A percentile compares a stretch with the other conserved stretches of the same genome.
These are phyloP conservation scores for Melangyna quadrimaculata DNA, from an alignment of 2,888 invertebrate genomes.

Conservation along the genomic window DNA sequence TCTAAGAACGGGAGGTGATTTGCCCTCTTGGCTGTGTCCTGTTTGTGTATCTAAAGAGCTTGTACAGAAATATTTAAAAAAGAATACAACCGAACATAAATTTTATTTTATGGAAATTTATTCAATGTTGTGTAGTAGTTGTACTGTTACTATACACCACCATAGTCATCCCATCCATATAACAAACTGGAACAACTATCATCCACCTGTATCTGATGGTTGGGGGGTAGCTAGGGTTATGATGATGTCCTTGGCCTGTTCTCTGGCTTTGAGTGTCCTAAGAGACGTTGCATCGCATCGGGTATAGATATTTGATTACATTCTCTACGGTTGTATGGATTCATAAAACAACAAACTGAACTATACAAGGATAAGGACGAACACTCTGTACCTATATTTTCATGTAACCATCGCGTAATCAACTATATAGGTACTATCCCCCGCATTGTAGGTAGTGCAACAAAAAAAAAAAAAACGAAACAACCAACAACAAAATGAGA, in stretches of 20 bases:
- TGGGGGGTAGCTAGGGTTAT: neutral
- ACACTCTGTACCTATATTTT: neutral
- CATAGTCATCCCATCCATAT: conserved; percentile 28
- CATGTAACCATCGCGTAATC: conserved; percentile 15
- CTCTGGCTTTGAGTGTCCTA: conserved; percentile 13
- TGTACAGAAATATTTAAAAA: conserved; percentile 56
- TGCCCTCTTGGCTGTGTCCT: conserved; percentile 2
- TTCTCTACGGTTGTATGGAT: conserved; percentile 65
- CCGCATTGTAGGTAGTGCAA: neutral
- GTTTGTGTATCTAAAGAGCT: conserved; percentile 7
- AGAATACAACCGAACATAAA: conserved; percentile 57
- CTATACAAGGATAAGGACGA: conserved; percentile 40
- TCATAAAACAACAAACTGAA: conserved; percentile 66
- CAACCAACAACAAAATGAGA: conserved; percentile 36
- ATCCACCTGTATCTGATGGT: neutral
- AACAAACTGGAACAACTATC: conserved; percentile 4
- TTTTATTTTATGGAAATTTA: conserved; percentile 72
- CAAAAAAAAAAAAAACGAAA: conserved; percentile 12
- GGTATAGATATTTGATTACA: conserved; percentile 70
- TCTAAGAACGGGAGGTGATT: conserved; percentile 16
- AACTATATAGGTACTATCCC: neutral
- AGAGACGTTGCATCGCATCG: conserved; percentile 52
- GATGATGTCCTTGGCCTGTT: conserved; percentile 36
- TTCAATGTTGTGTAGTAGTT: conserved; percentile 50
- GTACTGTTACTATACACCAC: neutral